Evolutionary conservation across 2,113 vertebrate species (phyloP), one percentile per base, ranked within the genome.

Genomic region (Terrapene triunguis): DNA sequence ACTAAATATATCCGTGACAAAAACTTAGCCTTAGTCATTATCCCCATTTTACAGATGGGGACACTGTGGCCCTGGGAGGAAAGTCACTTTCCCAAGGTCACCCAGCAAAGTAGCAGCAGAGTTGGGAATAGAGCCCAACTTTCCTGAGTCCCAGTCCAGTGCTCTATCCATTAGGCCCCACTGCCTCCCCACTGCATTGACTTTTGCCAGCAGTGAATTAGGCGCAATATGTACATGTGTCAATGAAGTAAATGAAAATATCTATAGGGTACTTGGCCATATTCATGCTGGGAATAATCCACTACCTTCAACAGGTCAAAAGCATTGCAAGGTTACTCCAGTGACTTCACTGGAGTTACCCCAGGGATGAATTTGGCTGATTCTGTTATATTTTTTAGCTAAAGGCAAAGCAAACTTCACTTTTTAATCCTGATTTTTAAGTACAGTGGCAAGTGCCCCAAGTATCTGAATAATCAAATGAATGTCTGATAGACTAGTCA

Each of bases 381-480:
- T 62, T 13, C 10, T 76, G 14, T 1, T n/a, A 38, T 0, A 5
- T 12, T 74, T 89, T 89, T 89, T 87, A 19, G 8, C 21, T 72
- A 72, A 90, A 3, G 38, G n/a, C 24, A 90, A 90, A 89, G 5
- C 5, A 8, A 85, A 4, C 4, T 89, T 59, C 24, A 12, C 5
- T n/a, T 24, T 25, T 54, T 79, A 80, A 21, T 3, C 1, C 29
- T 72, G 5, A 93, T 92, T 3, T 5, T 85, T 81, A 57, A 74
- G 35, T 21, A 48, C 12, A 88, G 35, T 65, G 85, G 1, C 8
- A 69, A 17, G 1, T n/a, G 19, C 55, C 13, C 81, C 48, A 81
- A 8, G 81, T 85, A 44, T n/a, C 79, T 79, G 35, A 84, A 88
- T 85, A 89, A 89, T 65, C 78, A 88, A 47, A 74, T 16, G 10